These are phyloP conservation scores for Columba guinea DNA, from an alignment of 2,797 vertebrate genomes.

Conservation along the genomic window DNA sequence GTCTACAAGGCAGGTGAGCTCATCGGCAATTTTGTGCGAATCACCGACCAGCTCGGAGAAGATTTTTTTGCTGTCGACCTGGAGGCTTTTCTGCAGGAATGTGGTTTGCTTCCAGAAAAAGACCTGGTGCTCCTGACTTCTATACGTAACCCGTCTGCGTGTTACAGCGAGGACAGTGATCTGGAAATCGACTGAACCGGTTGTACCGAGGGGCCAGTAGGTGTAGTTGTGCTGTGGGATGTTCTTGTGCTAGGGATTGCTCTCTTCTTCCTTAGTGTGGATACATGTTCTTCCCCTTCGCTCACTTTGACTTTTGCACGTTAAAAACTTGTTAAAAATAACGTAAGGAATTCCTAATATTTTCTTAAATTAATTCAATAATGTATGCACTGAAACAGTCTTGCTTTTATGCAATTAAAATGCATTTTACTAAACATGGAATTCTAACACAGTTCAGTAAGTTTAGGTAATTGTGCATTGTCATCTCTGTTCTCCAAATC, in stretches of 20 bases:
- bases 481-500: not conserved
- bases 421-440: not conserved
- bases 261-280: not conserved
- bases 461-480: not conserved
- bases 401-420: not conserved
- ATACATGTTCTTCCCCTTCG: not conserved
- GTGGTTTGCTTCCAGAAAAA: slow-evolving; percentile 94
- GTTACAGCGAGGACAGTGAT: slow-evolving; percentile 92
- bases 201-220: not conserved
- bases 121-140: slow-evolving; percentile 77
- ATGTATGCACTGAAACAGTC: not conserved
- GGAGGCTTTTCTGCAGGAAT: slow-evolving; percentile 94
- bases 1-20: slow-evolving; percentile 94
- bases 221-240: not conserved
- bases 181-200: slow-evolving; percentile 90
- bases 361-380: slow-evolving; percentile 54
- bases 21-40: slow-evolving; percentile 95
- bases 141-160: slow-evolving; percentile 83
- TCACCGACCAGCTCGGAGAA: slow-evolving; percentile 96
- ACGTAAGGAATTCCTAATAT: not conserved
- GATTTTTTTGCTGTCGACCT: slow-evolving; percentile 98
- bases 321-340: slow-evolving; percentile 33
- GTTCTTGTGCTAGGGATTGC: slow-evolving; percentile 31
- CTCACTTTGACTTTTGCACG: slow-evolving; percentile 13
- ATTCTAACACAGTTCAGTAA: not conserved